A percentile compares a stretch with the other conserved stretches of the same genome.
phyloP scores from a whole-genome alignment of 2,797 vertebrate species.

The Avahi laniger region DNA sequence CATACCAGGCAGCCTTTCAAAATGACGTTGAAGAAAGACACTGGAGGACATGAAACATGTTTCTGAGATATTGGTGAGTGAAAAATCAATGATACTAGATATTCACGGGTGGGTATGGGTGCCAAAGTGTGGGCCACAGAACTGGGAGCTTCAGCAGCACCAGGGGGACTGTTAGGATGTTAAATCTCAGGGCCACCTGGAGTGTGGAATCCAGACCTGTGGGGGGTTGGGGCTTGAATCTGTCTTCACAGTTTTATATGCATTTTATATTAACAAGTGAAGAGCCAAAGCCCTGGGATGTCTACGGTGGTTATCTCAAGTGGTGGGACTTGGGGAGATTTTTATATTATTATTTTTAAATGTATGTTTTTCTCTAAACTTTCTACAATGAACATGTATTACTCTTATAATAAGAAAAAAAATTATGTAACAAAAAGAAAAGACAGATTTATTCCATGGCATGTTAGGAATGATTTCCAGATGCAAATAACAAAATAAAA shows the following conservation, averaged over 20 bases:
- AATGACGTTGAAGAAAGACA: not conserved
- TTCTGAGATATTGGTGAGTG: not conserved
- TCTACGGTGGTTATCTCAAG: not conserved
- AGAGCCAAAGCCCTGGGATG: not conserved
- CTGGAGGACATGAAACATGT: not conserved
- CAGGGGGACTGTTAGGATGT: not conserved
- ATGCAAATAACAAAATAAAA: constrained; percentile 66
- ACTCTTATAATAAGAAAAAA: not conserved
- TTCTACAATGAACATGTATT: not conserved
- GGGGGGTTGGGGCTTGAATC: fast-evolving
- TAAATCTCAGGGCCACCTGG: not conserved
- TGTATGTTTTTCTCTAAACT: not conserved
- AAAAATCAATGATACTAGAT: not conserved
- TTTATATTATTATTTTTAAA: not conserved
- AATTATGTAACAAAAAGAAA: not conserved
- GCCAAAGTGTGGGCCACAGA: not conserved
- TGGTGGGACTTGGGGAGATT: not conserved
- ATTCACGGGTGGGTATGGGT: not conserved
- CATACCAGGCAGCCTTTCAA: not conserved
- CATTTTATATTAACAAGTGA: not conserved
- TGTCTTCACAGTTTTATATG: not conserved
- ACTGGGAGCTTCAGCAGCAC: fast-evolving
- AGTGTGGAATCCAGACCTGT: not conserved
- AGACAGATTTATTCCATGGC: not conserved
- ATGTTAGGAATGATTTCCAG: constrained; percentile 51